These are phyloP conservation scores for Petrocephalus microphthalmus DNA, from an alignment of 2,113 vertebrate genomes.

Conservation along the genomic window DNA sequence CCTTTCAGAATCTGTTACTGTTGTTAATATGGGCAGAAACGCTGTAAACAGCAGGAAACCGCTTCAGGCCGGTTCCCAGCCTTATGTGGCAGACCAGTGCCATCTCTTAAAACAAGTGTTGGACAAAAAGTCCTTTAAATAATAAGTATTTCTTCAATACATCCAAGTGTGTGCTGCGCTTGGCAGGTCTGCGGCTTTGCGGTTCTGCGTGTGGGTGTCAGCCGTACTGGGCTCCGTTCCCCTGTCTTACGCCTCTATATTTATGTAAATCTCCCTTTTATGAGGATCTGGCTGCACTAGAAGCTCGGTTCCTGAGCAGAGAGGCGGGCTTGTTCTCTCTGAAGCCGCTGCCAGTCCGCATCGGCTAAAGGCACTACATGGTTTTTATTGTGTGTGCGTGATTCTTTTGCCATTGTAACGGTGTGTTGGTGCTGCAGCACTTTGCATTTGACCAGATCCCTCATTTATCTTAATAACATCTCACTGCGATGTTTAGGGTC, in stretches of 20 bases:
- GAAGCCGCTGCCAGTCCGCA: background rate
- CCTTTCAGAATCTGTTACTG: background rate
- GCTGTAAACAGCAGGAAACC: background rate
- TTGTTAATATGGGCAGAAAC: background rate
- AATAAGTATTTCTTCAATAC: constrained; percentile 5
- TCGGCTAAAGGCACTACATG: background rate
- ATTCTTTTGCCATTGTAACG: background rate
- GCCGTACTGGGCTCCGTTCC: background rate
- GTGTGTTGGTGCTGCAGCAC: background rate
- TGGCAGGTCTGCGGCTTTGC: background rate
- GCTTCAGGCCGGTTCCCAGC: background rate
- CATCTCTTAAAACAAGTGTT: constrained; percentile 15
- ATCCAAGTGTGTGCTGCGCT: constrained; percentile 13
- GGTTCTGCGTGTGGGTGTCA: constrained; percentile 18
- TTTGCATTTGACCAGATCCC: background rate
- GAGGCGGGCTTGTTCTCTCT: constrained; percentile 1
- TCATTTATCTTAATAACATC: background rate
- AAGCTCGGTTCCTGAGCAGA: background rate
- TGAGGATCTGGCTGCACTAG: background rate
- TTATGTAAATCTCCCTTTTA: constrained; percentile 21
- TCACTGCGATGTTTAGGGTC: background rate
- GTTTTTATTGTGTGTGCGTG: background rate
- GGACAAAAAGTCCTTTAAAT: constrained; percentile 9
- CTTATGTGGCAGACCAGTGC: background rate
- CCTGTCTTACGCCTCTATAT: constrained; percentile 14